Base-by-base conservation (phyloP, 2,113 vertebrate genomes). In the Platysteira castanea region DNA sequence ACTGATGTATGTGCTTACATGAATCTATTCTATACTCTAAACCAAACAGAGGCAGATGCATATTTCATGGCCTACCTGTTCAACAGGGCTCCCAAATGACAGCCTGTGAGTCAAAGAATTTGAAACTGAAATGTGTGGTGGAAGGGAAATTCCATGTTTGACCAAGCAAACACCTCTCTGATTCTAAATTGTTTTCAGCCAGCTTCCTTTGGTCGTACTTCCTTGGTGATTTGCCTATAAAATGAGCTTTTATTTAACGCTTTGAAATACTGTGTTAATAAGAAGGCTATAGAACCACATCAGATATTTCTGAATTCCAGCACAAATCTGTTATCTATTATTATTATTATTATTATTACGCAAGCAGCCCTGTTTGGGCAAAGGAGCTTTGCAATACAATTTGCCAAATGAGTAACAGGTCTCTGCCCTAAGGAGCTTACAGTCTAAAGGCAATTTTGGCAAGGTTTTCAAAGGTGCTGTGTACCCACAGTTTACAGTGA, bases 321-420 rank as follows among this genome's bases (percentile, higher is more conserved):
- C 53, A 54, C 78, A 89, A 97, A 96, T 96, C 91, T 97, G 95
- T 87, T 97, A 91, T 97, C 93, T 97, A 87, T 90, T 94, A 97
- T 67, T 70, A 44, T 67, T 70, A 44, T 81, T 87, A 77, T 37
- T 64, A 67, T 52, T 82, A 89, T 82, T 90, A 89, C 0, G 1
- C 88, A 92, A 93, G 86, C 70, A 91, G 73, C 57, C 47, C 16
- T 91, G 57, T 95, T 96, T 81, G 84, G 88, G 84, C 74, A 90
- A 95, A 94, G 88, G 21, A 96, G 37, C 17, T 4, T 60, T 94
- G 80, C 74, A 89, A 83, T 64, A 67, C 54, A 70, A 84, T 95
- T 97, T 97, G 87, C 87, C 88, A 96, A 96, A 97, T 82, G 87
- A 95, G 70, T 93, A 96, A 93, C 91, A 96, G 95, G 87, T 89